A percentile compares a stretch with the other conserved stretches of the same genome.
These are phyloP conservation scores for Drosophila bipectinata DNA, from an alignment of 1,140 invertebrate species.

Conservation along the genomic window DNA sequence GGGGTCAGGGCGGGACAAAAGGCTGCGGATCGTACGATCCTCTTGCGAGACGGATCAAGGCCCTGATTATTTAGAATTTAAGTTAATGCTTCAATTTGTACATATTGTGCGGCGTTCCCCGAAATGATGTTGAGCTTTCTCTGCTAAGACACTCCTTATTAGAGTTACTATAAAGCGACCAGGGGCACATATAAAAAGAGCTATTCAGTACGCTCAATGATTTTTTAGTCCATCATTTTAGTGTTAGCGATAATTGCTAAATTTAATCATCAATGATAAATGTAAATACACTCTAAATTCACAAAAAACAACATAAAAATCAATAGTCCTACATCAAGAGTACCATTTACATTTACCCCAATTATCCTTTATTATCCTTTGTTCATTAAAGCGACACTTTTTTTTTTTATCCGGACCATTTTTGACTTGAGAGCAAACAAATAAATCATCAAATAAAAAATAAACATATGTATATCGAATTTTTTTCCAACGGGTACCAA, in stretches of 20 bases:
- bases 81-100: slow-evolving; percentile 44
- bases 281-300: slow-evolving; percentile 66
- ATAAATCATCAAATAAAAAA: slow-evolving; percentile 46
- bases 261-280: slow-evolving; percentile 43
- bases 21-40: slow-evolving; percentile 19
- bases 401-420: slow-evolving; percentile 8
- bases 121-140: slow-evolving; percentile 27
- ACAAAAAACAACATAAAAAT: slow-evolving; percentile 18
- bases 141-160: slow-evolving; percentile 11
- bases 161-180: background rate
- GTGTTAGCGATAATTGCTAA: slow-evolving; percentile 51
- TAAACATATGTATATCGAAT: background rate
- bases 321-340: slow-evolving; percentile 6
- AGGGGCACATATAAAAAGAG: background rate
- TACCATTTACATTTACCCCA: slow-evolving; percentile 2
- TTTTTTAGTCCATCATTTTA: slow-evolving; percentile 47
- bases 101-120: slow-evolving; percentile 30
- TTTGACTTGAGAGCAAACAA: slow-evolving; percentile 40
- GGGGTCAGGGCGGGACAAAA: slow-evolving; percentile 14
- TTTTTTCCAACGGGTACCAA: too few species aligned
- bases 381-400: background rate
- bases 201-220: slow-evolving; percentile 20
- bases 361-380: background rate
- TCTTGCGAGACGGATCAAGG: slow-evolving; percentile 4
- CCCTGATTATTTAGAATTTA: slow-evolving; percentile 36